Evolutionary conservation across 1,140 invertebrate species (phyloP).

Genomic region (Listronotus oregonensis): DNA sequence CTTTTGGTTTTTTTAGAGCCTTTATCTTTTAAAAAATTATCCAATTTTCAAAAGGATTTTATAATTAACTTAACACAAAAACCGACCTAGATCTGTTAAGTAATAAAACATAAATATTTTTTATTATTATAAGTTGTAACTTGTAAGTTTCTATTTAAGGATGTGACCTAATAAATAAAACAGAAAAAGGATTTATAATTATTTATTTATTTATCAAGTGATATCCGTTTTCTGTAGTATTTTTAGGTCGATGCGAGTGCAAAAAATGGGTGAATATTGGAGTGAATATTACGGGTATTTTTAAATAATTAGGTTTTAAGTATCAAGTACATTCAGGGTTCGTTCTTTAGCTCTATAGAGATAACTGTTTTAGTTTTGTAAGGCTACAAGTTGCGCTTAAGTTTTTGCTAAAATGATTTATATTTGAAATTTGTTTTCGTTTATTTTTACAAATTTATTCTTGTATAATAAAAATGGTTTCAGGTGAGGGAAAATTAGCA

Average conservation of each 20-base stretch:
- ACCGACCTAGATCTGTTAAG: constrained; percentile 3
- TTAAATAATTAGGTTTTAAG: constrained; percentile 2
- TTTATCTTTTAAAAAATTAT: too few species aligned
- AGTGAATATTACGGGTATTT: constrained; percentile 14
- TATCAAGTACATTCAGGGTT: constrained; percentile 30
- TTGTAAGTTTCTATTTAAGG: constrained; percentile 1
- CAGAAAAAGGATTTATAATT: not conserved
- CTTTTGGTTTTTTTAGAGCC: too few species aligned
- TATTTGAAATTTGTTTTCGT: constrained; percentile 1
- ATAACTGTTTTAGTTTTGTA: constrained; percentile 19
- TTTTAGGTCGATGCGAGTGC: constrained; percentile 3
- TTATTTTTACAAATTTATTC: constrained; percentile 5
- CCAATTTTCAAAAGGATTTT: not conserved
- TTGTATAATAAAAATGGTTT: constrained; percentile 13
- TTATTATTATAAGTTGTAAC: constrained; percentile 5
- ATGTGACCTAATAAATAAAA: constrained; percentile 8
- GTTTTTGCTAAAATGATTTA: constrained; percentile 9
- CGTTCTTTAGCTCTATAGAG: constrained; percentile 27
- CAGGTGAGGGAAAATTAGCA: constrained; percentile 23
- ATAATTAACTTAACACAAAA: not conserved
- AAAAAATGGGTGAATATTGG: not conserved
- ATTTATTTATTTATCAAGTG: constrained; percentile 2
- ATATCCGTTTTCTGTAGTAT: constrained; percentile 1
- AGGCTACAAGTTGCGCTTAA: constrained; percentile 16
- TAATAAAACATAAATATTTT: not conserved